phyloP scores from a whole-genome alignment of 2,113 vertebrate genomes.

The Galemys pyrenaicus region DNA sequence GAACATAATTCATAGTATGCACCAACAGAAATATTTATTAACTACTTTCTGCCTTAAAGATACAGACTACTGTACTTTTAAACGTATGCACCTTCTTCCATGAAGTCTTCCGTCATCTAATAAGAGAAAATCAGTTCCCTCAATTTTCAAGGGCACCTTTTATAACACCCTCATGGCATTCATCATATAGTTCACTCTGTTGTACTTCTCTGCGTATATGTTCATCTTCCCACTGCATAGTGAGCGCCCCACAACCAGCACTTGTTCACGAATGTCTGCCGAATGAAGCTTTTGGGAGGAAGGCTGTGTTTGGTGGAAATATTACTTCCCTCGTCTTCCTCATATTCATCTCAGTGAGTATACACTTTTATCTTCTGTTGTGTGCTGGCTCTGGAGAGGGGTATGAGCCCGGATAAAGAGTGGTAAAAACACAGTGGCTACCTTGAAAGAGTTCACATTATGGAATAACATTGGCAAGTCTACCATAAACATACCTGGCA shows the following conservation, averaged over 20 bases:
- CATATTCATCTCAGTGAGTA: neutral
- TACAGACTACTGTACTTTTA: neutral
- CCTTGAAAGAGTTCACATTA: neutral
- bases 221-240: neutral
- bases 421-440: neutral
- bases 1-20: slow-evolving; percentile 31
- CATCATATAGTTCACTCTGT: neutral
- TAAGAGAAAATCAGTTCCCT: neutral
- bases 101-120: neutral
- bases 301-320: neutral
- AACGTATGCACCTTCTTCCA: neutral
- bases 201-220: neutral
- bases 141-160: neutral
- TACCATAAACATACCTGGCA: neutral
- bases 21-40: slow-evolving; percentile 37
- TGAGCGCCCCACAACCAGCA: neutral
- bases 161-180: neutral
- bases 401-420: neutral
- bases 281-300: neutral
- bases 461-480: neutral
- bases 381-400: neutral
- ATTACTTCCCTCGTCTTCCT: neutral
- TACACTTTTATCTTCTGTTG: neutral
- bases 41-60: neutral
- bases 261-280: neutral